Base-by-base conservation (phyloP, 2,888 invertebrate genomes). In the Laothoe populi region DNA sequence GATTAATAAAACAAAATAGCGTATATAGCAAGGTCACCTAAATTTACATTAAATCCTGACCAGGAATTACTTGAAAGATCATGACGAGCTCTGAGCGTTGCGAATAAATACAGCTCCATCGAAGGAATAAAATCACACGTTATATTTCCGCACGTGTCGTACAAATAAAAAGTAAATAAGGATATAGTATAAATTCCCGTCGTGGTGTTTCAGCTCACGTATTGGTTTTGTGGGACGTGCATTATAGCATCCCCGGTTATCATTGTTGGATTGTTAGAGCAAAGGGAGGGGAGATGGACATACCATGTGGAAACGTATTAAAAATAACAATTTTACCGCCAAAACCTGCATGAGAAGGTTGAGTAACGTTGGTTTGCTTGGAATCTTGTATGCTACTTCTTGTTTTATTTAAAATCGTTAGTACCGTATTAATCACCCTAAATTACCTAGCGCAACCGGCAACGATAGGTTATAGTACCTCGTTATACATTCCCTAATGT, bases 151-250 rank as follows among this genome's bases (percentile, higher is more conserved):
- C 19, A 35, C 53, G 35, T 53, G 53, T 19, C 53, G 53, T 35
- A 35, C 35, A 35, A 53, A 53, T 53, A 53, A 53, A 53, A 53
- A 53, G 53, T 35, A 53, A 35, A 53, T 53, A 53, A 35, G 53
- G 19, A 35, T 53, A 53, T 53, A 53, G 35, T 35, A 53, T 53
- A 35, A 35, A 53, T 53, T 53, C 26, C 53, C 31, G 53, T 11
- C 8, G 53, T n/a, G 16, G 31, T 53, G 35, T 53, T 53, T 53
- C 53, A 53, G 53, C 53, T 35, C 53, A 53, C 53, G 53, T 53
- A 53, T 53, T 35, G 19, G 35, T 53, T 53, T 11, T 53, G 35
- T 19, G 35, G 53, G 53, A 35, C 35, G 53, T 35, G 53, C 53
- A 35, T 53, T 53, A 53, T 53, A 35, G 53, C 31, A 53, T 53